Evolutionary conservation across 2,888 invertebrate species (phyloP), one percentile per base, ranked within the genome.

Genomic region (Hymenopus coronatus): DNA sequence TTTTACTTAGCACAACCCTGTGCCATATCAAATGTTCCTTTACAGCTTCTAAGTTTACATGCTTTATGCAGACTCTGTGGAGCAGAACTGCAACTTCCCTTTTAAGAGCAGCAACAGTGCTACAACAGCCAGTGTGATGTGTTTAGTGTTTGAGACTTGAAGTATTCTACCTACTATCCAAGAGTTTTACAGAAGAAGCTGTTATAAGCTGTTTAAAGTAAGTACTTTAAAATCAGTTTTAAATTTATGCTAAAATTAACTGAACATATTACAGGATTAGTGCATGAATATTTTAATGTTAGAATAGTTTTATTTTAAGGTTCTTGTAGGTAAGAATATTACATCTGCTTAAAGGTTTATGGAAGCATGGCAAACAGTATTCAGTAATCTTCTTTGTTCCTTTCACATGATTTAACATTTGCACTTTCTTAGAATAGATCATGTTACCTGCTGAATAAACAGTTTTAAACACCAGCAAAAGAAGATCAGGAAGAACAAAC

Each of bases 41-140:
- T 86, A 82, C 88, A 25, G 30, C 28, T 82, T 88, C 88, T 88
- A 82, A 27, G 28, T 25, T 88, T 88, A 88, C 84, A 88, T 2
- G 87, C 89, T 84, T 89, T 89, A 84, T 89, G 30, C 70, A 28
- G 46, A 84, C 15, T 28, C 87, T 33, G 28, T 82, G 70, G 81
- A 89, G 83, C 89, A 87, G 87, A 89, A 89, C 89, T 86, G 83
- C 46, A 87, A 40, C 87, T 82, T 82, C 84, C 84, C 81, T 82
- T 84, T 88, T 54, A 88, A 88, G 27, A 25, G 30, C 9, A 33
- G 33, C 9, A 87, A 33, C 30, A 33, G n/a, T 15, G 30, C 33
- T 33, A 82, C 12, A 27, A 30, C 28, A 33, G 54, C 28, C 87
- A 87, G 87, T 87, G 84, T 84, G 84, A 28, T 4, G 15, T 70